These are phyloP conservation scores for Lucifuga dentata DNA, from an alignment of 2,113 vertebrate species.

Conservation along the genomic window DNA sequence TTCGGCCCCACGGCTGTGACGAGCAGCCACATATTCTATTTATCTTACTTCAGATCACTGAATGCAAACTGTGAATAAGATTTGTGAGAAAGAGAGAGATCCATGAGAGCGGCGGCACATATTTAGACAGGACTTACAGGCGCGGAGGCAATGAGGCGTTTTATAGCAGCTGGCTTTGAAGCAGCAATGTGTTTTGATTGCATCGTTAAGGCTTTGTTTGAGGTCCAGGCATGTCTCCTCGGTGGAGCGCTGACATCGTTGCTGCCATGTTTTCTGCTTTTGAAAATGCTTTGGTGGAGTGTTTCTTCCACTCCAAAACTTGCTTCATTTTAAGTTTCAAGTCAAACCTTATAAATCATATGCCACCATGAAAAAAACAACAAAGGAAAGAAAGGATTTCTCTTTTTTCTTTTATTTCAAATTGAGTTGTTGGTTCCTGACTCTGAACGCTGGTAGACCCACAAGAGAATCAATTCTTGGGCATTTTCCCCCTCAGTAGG, in stretches of 20 bases:
- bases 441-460: conserved; percentile 23
- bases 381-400: conserved; percentile 11
- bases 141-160: conserved; percentile 54
- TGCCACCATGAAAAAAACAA: conserved; percentile 19
- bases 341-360: neutral
- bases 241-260: neutral
- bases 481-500: conserved; percentile 1
- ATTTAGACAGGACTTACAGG: conserved; percentile 45
- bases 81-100: conserved; percentile 31
- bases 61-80: conserved; percentile 59
- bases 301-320: conserved; percentile 17
- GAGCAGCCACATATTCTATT: conserved; percentile 57
- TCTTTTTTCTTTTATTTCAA: conserved; percentile 6
- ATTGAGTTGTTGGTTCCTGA: neutral
- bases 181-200: conserved; percentile 54
- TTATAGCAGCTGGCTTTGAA: conserved; percentile 56
- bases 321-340: conserved; percentile 15
- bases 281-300: conserved; percentile 6
- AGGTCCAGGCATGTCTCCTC: conserved; percentile 29
- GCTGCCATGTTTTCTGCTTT: conserved; percentile 23
- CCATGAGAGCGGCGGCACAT: conserved; percentile 8
- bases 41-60: conserved; percentile 52
- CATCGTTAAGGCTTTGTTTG: conserved; percentile 55
- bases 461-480: neutral
- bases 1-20: conserved; percentile 36